Evolutionary conservation across 1,140 invertebrate genomes (phyloP).

Genomic region (Nasonia vitripennis): DNA sequence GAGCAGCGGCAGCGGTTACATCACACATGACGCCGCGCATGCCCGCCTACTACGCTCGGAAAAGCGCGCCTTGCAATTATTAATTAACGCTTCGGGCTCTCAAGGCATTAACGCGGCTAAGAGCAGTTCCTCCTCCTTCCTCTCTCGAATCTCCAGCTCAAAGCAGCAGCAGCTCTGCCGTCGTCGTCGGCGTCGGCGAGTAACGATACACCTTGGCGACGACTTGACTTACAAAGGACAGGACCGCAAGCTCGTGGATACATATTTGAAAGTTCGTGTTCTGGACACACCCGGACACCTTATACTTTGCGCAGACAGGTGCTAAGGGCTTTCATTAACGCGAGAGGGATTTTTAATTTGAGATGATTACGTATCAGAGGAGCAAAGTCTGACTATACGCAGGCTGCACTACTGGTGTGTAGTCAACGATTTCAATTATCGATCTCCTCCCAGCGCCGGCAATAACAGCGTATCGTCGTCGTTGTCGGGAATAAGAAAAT

Average conservation of each 20-base stretch:
- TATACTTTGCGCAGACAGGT: neutral
- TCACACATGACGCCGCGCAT: slow-evolving; percentile 54
- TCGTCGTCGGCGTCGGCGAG: slow-evolving; percentile 63
- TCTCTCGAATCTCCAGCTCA: slow-evolving; percentile 47
- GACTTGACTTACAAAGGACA: slow-evolving; percentile 66
- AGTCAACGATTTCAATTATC: neutral
- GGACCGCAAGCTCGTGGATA: neutral
- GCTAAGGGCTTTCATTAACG: slow-evolving; percentile 24
- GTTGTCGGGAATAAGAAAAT: slow-evolving; percentile 20
- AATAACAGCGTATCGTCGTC: neutral
- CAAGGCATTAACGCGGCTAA: slow-evolving; percentile 72
- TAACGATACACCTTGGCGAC: slow-evolving; percentile 70
- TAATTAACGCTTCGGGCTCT: slow-evolving; percentile 72
- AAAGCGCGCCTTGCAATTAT: slow-evolving; percentile 72
- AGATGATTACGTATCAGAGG: too few relatives aligned
- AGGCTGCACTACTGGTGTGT: neutral
- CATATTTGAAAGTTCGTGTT: neutral
- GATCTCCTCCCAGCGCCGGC: neutral
- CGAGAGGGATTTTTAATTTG: neutral
- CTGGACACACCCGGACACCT: neutral
- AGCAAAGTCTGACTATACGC: neutral
- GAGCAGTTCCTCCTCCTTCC: slow-evolving; percentile 63
- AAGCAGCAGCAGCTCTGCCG: slow-evolving; percentile 62
- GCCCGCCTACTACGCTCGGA: slow-evolving; percentile 55
- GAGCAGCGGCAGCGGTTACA: neutral